Base-by-base conservation (phyloP, 2,888 invertebrate species). In the Cyaniris semiargus region DNA sequence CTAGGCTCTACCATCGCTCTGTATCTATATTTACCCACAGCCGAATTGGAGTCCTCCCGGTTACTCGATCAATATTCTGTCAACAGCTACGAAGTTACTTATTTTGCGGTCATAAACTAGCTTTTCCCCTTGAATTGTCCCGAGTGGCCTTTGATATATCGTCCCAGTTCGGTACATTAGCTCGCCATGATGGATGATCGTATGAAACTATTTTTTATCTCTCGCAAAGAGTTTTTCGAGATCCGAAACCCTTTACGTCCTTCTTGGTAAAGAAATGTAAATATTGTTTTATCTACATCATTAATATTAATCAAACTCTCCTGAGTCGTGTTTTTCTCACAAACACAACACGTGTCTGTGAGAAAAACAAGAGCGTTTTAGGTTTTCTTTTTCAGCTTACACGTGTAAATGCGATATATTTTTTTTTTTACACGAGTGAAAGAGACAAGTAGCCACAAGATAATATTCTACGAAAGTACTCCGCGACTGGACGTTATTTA, bases 201-300 rank as follows among this genome's bases (percentile, higher is more conserved):
- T 66, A 27, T 27, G 15, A 66, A 27, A 27, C 66, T 66, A 66
- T 66, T 66, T 66, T 66, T 66, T 66, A 66, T 66, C 66, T 66
- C 66, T 7, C 27, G 66, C 27, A 23, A 66, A 66, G 27, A 60
- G 58, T 66, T 66, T 66, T 66, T 66, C 27, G 13, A 18, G 66
- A 66, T 23, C 21, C 23, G 18, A 66, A 66, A 31, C 27, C 27
- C 27, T 66, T 66, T 66, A 18, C 53, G 53, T 53, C 53, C 53
- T 66, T 27, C 66, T 66, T 31, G 21, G 23, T 44, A 72, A 70
- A 70, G 18, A 70, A 34, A 70, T 34, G 70, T 70, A 6, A 70
- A 70, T 34, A 31, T 70, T 53, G 4, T 6, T 53, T 53, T 53
- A 53, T 44, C 44, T 44, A 13, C 10, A 44, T 53, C 53, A 53